Percentiles rank a stretch among this genome's conserved stretches.
phyloP scores from a whole-genome alignment of 2,113 vertebrate genomes.

The Pterocles burchelli region DNA sequence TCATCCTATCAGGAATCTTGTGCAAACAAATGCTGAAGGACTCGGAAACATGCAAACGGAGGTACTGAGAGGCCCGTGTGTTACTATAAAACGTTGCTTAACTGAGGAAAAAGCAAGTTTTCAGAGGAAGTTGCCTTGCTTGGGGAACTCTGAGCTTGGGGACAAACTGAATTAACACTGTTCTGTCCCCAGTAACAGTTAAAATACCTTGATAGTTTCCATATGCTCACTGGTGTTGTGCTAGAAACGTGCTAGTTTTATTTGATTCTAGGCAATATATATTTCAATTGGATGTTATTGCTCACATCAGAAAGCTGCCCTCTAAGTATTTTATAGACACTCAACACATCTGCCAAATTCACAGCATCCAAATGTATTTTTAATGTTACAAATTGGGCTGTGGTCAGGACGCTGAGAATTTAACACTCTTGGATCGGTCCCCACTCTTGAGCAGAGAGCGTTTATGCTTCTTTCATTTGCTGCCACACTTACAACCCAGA shows the following conservation, averaged over 20 bases:
- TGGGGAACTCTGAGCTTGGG: background rate
- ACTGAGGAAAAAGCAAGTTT: background rate
- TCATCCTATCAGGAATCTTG: background rate
- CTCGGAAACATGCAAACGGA: background rate
- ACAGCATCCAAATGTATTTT: constrained; percentile 57
- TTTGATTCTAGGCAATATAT: background rate
- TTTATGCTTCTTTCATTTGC: constrained; percentile 50
- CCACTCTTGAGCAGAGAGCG: background rate
- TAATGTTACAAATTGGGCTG: constrained; percentile 50
- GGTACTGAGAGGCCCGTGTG: background rate
- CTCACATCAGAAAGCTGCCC: constrained; percentile 46
- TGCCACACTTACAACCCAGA: constrained; percentile 34
- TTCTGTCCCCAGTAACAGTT: background rate
- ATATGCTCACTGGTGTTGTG: background rate
- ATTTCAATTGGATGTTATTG: constrained; percentile 4
- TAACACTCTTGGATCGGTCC: constrained; percentile 11
- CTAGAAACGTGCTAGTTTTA: constrained; percentile 1
- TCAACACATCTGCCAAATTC: constrained; percentile 60
- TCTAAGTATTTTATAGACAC: constrained; percentile 39
- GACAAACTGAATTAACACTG: background rate
- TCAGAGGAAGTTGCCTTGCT: background rate
- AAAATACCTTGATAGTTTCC: constrained; percentile 13
- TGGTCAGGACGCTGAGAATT: constrained; percentile 47
- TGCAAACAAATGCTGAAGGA: background rate
- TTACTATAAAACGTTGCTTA: background rate